These are phyloP conservation scores for Cossypha dichroa DNA, from an alignment of 2,797 vertebrate genomes.

Conservation along the genomic window DNA sequence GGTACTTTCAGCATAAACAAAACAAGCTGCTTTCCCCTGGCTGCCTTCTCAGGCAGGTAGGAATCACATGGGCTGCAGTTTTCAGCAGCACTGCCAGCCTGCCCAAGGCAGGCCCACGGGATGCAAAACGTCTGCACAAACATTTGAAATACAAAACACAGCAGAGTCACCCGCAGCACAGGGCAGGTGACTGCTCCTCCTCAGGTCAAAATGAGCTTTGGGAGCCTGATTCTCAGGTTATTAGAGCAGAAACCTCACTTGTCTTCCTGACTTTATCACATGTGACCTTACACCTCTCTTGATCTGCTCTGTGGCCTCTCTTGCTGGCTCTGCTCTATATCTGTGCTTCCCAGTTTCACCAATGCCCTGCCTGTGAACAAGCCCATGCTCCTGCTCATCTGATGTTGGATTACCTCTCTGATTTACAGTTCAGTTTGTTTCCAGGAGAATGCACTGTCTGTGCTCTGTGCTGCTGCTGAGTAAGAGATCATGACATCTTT, in stretches of 20 bases:
- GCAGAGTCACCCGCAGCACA: fast-evolving
- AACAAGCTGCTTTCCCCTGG: neutral
- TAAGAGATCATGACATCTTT: neutral
- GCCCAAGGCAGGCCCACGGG: neutral
- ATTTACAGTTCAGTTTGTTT: neutral
- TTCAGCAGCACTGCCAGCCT: neutral
- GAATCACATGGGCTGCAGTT: neutral
- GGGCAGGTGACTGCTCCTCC: neutral
- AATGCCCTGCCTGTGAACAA: neutral
- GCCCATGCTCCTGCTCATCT: neutral
- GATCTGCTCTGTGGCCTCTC: neutral
- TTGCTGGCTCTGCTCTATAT: neutral
- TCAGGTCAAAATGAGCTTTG: fast-evolving
- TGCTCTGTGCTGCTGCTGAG: neutral
- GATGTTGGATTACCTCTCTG: neutral
- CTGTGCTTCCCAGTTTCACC: neutral
- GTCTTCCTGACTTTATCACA: neutral
- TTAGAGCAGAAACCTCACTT: neutral
- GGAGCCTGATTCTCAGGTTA: neutral
- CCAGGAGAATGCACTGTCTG: neutral
- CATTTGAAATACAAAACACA: fast-evolving
- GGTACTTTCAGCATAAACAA: neutral
- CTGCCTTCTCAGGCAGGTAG: neutral
- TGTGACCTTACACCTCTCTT: neutral
- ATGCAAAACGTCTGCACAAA: neutral